Conservation (phyloP, 2,113 vertebrate species). For the Scortum barcoo region DNA sequence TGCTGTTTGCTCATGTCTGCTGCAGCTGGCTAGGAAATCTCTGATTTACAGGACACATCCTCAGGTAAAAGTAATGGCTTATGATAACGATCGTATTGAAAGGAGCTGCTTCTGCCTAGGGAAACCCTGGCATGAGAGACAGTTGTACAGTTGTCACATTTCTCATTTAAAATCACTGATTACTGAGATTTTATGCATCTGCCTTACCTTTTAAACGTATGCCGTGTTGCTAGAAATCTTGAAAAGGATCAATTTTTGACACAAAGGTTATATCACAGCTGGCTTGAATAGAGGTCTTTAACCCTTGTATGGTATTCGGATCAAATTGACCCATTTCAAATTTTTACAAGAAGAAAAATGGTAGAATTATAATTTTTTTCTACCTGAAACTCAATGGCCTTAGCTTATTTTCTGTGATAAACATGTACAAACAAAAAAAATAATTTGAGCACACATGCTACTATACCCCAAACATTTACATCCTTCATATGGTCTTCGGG, state of each 20-base stretch:
- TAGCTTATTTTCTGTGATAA: too few relatives aligned
- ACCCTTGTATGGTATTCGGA: too few relatives aligned
- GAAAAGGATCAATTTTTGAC: not conserved
- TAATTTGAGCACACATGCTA: too few relatives aligned
- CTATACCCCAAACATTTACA: too few relatives aligned
- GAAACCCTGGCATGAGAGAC: not conserved
- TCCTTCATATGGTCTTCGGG: too few relatives aligned
- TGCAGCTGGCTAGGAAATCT: not conserved
- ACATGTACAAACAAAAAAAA: too few relatives aligned
- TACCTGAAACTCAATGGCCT: too few relatives aligned
- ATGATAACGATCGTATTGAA: not conserved
- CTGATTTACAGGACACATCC: not conserved
- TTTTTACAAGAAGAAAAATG: too few relatives aligned
- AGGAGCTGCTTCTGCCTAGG: not conserved
- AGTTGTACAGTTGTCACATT: not conserved
- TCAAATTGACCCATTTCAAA: too few relatives aligned
- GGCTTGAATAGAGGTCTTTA: not conserved
- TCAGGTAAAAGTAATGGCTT: not conserved
- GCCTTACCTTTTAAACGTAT: slow-evolving; percentile 1
- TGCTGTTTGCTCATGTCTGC: slow-evolving; percentile 23
- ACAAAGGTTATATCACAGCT: not conserved
- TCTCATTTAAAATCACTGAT: not conserved
- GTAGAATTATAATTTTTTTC: too few relatives aligned
- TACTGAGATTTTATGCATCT: not conserved
- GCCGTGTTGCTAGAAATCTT: not conserved